Percentiles rank a stretch among this genome's conserved stretches.
These are phyloP conservation scores for Ochropleura plecta DNA, from an alignment of 2,888 invertebrate species.

Conservation along the genomic window DNA sequence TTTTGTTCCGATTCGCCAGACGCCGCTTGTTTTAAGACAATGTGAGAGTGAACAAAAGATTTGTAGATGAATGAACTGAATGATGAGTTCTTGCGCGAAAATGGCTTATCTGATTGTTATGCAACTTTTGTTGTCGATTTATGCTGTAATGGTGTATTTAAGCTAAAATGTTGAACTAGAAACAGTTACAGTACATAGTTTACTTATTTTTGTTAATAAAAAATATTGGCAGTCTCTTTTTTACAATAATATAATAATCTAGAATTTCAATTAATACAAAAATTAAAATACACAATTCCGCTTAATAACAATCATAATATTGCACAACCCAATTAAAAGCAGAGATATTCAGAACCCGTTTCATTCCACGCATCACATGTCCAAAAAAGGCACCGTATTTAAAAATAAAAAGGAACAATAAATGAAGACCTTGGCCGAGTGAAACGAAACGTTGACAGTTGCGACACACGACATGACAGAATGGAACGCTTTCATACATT, in stretches of 20 bases:
- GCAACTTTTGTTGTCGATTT: slow-evolving; percentile 34
- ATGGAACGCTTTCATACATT: slow-evolving; percentile 49
- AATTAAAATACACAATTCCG: background rate
- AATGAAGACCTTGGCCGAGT: slow-evolving; percentile 57
- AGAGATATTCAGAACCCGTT: slow-evolving; percentile 47
- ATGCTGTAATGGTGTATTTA: background rate
- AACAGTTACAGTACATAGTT: no score
- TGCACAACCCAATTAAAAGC: slow-evolving; percentile 49
- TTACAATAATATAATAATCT: background rate
- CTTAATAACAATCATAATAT: slow-evolving; percentile 6
- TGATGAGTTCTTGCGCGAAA: slow-evolving; percentile 49
- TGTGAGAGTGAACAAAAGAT: slow-evolving; percentile 43
- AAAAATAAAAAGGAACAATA: slow-evolving; percentile 63
- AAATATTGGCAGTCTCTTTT: background rate
- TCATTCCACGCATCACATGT: slow-evolving; percentile 54
- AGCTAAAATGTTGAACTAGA: background rate
- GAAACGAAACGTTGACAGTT: slow-evolving; percentile 56
- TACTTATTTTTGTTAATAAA: background rate
- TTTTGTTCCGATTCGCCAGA: slow-evolving; percentile 46
- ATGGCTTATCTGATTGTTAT: slow-evolving; percentile 44
- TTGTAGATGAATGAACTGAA: slow-evolving; percentile 51
- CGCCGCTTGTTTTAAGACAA: slow-evolving; percentile 47
- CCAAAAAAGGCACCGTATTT: slow-evolving; percentile 52
- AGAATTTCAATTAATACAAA: background rate
- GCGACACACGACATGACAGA: slow-evolving; percentile 50